Percentiles rank a stretch among this genome's conserved stretches.
phyloP scores from a whole-genome alignment of 1,140 invertebrate genomes.

The Apis cerana region DNA sequence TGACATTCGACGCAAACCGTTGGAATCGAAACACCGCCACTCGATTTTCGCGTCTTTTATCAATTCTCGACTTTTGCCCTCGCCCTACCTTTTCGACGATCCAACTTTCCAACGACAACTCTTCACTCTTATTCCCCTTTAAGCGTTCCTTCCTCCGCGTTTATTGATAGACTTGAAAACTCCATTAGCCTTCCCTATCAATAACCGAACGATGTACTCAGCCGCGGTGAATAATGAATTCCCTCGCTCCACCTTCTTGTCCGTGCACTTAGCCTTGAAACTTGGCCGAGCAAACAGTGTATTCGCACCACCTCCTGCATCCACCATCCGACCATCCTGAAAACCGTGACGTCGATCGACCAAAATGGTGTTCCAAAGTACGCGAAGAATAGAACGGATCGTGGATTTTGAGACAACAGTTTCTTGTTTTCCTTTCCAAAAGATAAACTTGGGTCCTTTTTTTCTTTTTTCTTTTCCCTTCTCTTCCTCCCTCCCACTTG shows the following conservation, averaged over 20 bases:
- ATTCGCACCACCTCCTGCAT: neutral
- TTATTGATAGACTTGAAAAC: slow-evolving; percentile 17
- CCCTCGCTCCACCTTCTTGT: neutral
- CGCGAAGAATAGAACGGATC: no score
- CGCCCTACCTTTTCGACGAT: neutral
- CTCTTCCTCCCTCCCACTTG: no score
- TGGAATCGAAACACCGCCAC: neutral
- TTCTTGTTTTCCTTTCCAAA: no score
- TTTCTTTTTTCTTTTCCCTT: no score
- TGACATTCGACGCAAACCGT: neutral
- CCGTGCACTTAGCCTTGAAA: slow-evolving; percentile 1
- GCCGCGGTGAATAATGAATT: slow-evolving; percentile 12
- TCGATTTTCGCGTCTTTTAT: neutral
- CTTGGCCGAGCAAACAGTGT: neutral
- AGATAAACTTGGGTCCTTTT: no score
- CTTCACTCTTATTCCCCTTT: neutral
- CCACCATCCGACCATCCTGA: no score
- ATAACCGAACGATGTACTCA: slow-evolving; percentile 13
- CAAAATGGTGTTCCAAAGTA: neutral
- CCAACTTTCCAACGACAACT: neutral
- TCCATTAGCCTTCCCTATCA: slow-evolving; percentile 26
- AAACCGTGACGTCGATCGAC: neutral
- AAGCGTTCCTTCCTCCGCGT: no score
- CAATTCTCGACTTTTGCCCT: neutral
- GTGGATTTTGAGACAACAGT: no score